phyloP scores from a whole-genome alignment of 2,113 vertebrate species.

The Phoxinus phoxinus region DNA sequence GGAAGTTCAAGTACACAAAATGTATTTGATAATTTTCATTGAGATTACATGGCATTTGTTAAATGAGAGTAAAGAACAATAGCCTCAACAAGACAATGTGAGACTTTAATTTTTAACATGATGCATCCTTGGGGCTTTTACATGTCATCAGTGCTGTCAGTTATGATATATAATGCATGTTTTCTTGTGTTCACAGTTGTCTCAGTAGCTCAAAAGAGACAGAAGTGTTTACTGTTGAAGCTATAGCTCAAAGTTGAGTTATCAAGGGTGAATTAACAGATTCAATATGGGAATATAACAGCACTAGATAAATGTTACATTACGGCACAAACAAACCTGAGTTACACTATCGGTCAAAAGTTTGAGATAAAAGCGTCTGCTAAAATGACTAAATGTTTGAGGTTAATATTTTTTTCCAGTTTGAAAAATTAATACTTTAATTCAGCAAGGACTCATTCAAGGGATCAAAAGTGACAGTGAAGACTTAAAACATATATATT shows the following conservation, averaged over 20 bases:
- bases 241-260: neutral
- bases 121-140: neutral
- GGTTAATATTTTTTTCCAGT: no score
- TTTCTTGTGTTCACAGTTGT: neutral
- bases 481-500: no score
- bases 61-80: neutral
- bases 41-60: neutral
- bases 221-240: neutral
- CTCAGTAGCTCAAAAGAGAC: neutral
- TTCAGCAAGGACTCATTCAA: no score
- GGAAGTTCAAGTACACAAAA: neutral
- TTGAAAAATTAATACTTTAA: no score
- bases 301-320: neutral
- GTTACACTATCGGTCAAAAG: neutral
- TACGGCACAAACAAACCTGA: neutral
- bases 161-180: neutral
- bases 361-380: no score
- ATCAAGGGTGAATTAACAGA: neutral
- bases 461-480: no score
- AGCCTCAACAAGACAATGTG: neutral
- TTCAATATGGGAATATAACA: neutral
- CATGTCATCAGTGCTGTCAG: neutral
- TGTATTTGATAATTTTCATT: neutral
- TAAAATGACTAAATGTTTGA: no score
- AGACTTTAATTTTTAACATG: neutral